Evolutionary conservation across 2,888 invertebrate genomes (phyloP).

Genomic region (Graphium colonna): DNA sequence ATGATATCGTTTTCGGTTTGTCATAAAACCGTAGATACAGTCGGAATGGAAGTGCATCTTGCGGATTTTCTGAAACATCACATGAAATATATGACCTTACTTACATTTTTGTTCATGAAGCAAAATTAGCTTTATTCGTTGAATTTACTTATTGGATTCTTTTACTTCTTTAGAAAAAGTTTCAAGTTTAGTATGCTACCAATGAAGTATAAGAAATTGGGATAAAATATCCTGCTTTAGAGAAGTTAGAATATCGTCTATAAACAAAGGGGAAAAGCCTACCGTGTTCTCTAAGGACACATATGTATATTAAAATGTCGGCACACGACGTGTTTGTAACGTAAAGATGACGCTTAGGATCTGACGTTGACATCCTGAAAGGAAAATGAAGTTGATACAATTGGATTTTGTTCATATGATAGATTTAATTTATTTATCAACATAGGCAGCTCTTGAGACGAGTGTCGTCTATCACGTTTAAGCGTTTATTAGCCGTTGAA

Average conservation of each 20-base stretch:
- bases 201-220: too few relatives aligned
- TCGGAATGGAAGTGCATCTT: conserved; percentile 50
- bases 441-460: too few relatives aligned
- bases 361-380: conserved; percentile 49
- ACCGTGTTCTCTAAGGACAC: conserved; percentile 44
- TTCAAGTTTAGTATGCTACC: neutral
- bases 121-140: neutral
- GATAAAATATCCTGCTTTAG: too few relatives aligned
- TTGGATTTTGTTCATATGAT: too few relatives aligned
- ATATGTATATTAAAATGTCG: conserved; percentile 42
- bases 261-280: neutral
- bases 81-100: too few relatives aligned
- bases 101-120: too few relatives aligned
- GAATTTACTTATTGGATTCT: neutral
- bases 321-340: conserved; percentile 49
- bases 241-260: too few relatives aligned
- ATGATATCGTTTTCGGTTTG: conserved; percentile 18
- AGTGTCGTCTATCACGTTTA: too few relatives aligned
- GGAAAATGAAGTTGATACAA: too few relatives aligned
- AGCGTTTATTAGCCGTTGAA: too few relatives aligned
- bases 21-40: conserved; percentile 52
- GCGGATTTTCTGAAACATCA: conserved; percentile 42
- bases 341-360: conserved; percentile 42
- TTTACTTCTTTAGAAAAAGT: neutral
- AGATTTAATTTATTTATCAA: too few relatives aligned